Conservation (phyloP, 2,888 invertebrate genomes). For the Euspilapteryx auroguttella region DNA sequence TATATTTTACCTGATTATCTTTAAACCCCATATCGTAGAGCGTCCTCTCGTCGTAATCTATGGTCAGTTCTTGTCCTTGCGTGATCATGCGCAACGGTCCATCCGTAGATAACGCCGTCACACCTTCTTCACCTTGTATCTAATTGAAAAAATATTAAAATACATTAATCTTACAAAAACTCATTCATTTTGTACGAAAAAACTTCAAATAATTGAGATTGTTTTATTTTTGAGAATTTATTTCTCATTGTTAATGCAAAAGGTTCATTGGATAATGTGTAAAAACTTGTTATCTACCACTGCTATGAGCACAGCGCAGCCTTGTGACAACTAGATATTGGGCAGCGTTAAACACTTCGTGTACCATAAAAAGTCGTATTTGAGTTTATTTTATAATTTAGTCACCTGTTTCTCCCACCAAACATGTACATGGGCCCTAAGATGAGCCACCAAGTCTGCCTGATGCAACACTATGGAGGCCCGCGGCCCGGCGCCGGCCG, state of each 20-base stretch:
- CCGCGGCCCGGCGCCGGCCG: constrained; percentile 85
- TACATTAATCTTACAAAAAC: too few relatives aligned
- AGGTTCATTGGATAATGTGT: too few relatives aligned
- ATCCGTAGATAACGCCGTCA: constrained; percentile 69
- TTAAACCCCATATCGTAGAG: constrained; percentile 91
- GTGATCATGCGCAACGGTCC: constrained; percentile 91
- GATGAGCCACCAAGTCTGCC: constrained; percentile 88
- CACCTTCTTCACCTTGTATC: constrained; percentile 53
- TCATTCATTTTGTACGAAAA: too few relatives aligned
- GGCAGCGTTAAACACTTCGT: too few relatives aligned
- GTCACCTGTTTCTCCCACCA: constrained; percentile 85
- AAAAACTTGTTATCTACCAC: too few relatives aligned
- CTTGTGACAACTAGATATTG: too few relatives aligned
- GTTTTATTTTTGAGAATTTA: too few relatives aligned
- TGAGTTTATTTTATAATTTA: too few relatives aligned
- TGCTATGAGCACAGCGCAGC: too few relatives aligned
- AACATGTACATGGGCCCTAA: constrained; percentile 91
- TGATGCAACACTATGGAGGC: constrained; percentile 79
- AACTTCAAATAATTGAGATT: too few relatives aligned
- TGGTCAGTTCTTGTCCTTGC: constrained; percentile 89
- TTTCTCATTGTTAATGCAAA: too few relatives aligned
- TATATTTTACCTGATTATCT: constrained; percentile 75
- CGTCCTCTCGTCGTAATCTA: constrained; percentile 90
- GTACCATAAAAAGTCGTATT: too few relatives aligned
- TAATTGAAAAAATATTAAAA: constrained; percentile 10